Conservation (phyloP, 1,140 invertebrate species). For the Pristionchus pacificus region DNA sequence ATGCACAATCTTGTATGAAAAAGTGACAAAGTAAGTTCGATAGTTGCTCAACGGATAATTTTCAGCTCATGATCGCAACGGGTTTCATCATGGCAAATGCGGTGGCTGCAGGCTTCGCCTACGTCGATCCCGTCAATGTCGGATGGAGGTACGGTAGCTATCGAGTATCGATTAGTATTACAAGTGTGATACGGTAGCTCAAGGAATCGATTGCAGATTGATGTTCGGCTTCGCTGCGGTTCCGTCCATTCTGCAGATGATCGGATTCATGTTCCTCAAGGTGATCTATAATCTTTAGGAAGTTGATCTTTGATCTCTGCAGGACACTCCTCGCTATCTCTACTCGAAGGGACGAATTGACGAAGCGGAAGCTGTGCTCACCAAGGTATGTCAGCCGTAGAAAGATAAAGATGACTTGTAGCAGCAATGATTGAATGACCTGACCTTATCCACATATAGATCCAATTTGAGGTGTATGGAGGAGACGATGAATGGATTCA, state of each 20-base stretch:
- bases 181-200: no score
- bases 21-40: no score
- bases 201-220: slow-evolving; percentile 63
- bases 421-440: background rate
- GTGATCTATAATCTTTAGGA: no score
- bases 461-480: slow-evolving; percentile 45
- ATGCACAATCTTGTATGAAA: no score
- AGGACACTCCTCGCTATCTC: slow-evolving; percentile 64
- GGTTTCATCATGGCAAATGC: slow-evolving; percentile 65
- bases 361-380: slow-evolving; percentile 5
- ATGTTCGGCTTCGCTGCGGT: slow-evolving; percentile 66
- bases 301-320: no score
- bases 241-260: slow-evolving; percentile 63
- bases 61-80: slow-evolving; percentile 65
- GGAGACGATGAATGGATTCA: slow-evolving; percentile 43
- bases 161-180: no score
- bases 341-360: slow-evolving; percentile 8
- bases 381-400: background rate
- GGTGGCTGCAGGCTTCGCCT: slow-evolving; percentile 63
- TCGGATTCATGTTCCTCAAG: slow-evolving; percentile 68
- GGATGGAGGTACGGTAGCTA: no score
- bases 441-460: background rate
- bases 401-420: background rate
- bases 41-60: no score
- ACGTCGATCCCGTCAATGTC: slow-evolving; percentile 55